Evolutionary conservation across 2,113 vertebrate species (phyloP).

Genomic region (Nanorana parkeri): DNA sequence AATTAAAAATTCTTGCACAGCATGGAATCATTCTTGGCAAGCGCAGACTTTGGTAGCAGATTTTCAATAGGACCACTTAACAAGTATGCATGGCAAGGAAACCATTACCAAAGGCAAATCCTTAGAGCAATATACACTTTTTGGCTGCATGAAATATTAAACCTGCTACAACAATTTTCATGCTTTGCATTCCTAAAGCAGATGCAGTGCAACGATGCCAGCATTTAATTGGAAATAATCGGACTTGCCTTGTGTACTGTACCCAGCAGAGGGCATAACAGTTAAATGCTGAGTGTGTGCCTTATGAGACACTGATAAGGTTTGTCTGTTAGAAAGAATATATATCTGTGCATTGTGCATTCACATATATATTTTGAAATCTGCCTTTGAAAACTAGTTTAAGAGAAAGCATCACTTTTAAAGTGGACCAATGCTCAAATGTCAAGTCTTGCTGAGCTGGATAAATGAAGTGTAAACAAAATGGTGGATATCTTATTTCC

Average conservation of each 20-base stretch:
- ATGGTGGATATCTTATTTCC: no score
- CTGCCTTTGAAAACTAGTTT: slow-evolving; percentile 71
- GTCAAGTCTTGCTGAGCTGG: no score
- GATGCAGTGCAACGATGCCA: slow-evolving; percentile 75
- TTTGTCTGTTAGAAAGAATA: slow-evolving; percentile 67
- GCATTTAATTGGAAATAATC: slow-evolving; percentile 73
- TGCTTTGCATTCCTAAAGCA: slow-evolving; percentile 74
- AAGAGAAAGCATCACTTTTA: no score
- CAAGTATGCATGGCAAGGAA: slow-evolving; percentile 65
- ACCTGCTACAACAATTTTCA: slow-evolving; percentile 84
- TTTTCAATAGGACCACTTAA: slow-evolving; percentile 70
- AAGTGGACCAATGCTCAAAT: no score
- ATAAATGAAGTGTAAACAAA: no score
- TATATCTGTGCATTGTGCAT: slow-evolving; percentile 61
- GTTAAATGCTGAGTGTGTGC: slow-evolving; percentile 62
- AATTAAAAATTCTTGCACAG: slow-evolving; percentile 79
- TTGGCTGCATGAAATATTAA: slow-evolving; percentile 81
- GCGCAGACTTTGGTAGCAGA: slow-evolving; percentile 70
- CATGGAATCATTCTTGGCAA: slow-evolving; percentile 79
- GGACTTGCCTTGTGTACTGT: slow-evolving; percentile 65
- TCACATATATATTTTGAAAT: slow-evolving; percentile 74
- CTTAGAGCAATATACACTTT: slow-evolving; percentile 72
- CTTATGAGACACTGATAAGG: slow-evolving; percentile 60
- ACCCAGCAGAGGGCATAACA: slow-evolving; percentile 79
- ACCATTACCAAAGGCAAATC: slow-evolving; percentile 77